phyloP scores from a whole-genome alignment of 2,797 vertebrate species.

The Siniperca obscura region DNA sequence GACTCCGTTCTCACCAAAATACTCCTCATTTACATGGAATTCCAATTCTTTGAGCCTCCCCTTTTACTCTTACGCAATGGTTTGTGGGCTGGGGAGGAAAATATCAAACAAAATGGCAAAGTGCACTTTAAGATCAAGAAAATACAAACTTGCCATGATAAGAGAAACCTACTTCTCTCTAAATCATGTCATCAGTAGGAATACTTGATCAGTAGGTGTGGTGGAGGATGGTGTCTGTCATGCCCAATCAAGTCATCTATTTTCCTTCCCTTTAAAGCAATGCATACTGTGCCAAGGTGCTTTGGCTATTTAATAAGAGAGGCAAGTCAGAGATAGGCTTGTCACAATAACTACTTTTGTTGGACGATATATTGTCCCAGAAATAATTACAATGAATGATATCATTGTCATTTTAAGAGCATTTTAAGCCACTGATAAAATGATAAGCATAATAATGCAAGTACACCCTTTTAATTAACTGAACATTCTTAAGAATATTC shows the following conservation, averaged over 20 bases:
- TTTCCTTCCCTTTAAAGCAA: background rate
- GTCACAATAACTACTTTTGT: too few relatives aligned
- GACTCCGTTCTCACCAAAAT: background rate
- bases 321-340: background rate
- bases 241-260: background rate
- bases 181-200: background rate
- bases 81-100: background rate
- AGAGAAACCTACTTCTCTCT: background rate
- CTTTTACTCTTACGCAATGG: background rate
- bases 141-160: background rate
- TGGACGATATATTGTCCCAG: too few relatives aligned
- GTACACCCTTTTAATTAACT: too few relatives aligned
- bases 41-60: background rate
- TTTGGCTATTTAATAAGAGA: background rate
- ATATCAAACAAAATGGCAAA: background rate
- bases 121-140: background rate
- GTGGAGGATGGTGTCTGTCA: background rate
- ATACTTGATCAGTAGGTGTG: background rate
- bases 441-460: too few relatives aligned
- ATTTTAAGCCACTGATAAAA: too few relatives aligned
- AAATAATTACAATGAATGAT: too few relatives aligned
- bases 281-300: background rate
- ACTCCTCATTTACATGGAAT: background rate
- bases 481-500: too few relatives aligned
- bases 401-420: too few relatives aligned